phyloP scores from a whole-genome alignment of 2,888 invertebrate genomes.

The Gymnocheta viridis region DNA sequence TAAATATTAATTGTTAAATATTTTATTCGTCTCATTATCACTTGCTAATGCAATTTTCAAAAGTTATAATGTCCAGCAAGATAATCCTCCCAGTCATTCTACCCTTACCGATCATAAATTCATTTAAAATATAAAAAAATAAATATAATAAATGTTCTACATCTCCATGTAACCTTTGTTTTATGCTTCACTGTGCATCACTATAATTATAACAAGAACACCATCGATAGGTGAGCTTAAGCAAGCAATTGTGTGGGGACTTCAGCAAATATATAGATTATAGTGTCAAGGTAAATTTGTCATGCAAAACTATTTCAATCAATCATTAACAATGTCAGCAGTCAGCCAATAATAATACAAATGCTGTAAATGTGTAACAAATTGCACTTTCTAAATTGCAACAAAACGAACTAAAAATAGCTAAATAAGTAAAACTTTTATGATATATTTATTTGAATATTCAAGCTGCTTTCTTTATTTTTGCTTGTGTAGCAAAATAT shows the following conservation, averaged over 20 bases:
- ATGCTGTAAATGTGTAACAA: slow-evolving; percentile 34
- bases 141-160: too few species aligned
- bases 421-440: not conserved
- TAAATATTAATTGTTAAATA: too few species aligned
- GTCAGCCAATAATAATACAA: slow-evolving; percentile 12
- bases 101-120: too few species aligned
- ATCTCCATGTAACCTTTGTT: not conserved
- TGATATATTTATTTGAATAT: not conserved
- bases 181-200: not conserved
- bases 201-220: not conserved
- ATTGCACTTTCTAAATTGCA: slow-evolving; percentile 17
- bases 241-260: not conserved
- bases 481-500: too few species aligned
- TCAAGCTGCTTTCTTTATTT: not conserved
- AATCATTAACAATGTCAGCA: slow-evolving; percentile 28
- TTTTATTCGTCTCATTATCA: too few species aligned
- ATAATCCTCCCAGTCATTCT: too few species aligned
- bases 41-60: too few species aligned
- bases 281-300: slow-evolving; percentile 53
- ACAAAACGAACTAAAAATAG: not conserved
- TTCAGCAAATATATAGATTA: not conserved
- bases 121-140: too few species aligned
- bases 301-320: slow-evolving; percentile 31
- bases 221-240: slow-evolving; percentile 2
- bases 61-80: too few species aligned